Base-by-base conservation (phyloP, 1,140 invertebrate species). In the Galendromus occidentalis region DNA sequence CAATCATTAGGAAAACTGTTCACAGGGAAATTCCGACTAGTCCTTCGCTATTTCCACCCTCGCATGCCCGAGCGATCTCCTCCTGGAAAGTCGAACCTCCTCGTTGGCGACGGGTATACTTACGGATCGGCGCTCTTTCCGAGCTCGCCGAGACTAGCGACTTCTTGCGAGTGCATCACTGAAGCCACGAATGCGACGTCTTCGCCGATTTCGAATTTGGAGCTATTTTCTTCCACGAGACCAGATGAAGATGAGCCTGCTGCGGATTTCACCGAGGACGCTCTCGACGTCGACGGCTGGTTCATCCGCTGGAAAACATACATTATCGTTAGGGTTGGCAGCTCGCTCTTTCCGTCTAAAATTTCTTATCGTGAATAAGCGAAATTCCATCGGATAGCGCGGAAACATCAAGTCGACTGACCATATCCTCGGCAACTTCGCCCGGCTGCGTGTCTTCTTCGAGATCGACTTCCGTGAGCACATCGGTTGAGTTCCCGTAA, bases 121-220 rank as follows among this genome's bases (percentile, higher is more conserved):
- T 59, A 59, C 51, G 51, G 51, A 59, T 59, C 51, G 33, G 51
- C 33, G 22, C 25, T 33, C 51, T 59, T 59, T 14, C 51, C 51
- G 20, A 59, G 51, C 20, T 59, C 51, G 25, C 51, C 51, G 20
- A 59, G 51, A 59, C 51, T 59, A 33, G 51, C 51, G 20, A 59
- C 51, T 33, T 59, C 51, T 22, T 59, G 51, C 12, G 51, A 25
- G 9, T 59, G 51, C 51, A 59, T 59, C 1, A 59, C 51, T 25
- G 51, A 59, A 33, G 51, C 51, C 25, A 59, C 51, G 25, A 59
- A 59, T 2, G 51, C 51, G 6, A 59, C 51, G 33, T 59, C 51
- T 59, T 59, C 51, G 51, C 51, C 51, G 33, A 59, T 59, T 33
- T 59, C 51, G 20, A 59, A 59, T 22, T 59, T 59, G 14, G 51